phyloP scores from a whole-genome alignment of 2,888 invertebrate genomes.

The Anorthoa munda region DNA sequence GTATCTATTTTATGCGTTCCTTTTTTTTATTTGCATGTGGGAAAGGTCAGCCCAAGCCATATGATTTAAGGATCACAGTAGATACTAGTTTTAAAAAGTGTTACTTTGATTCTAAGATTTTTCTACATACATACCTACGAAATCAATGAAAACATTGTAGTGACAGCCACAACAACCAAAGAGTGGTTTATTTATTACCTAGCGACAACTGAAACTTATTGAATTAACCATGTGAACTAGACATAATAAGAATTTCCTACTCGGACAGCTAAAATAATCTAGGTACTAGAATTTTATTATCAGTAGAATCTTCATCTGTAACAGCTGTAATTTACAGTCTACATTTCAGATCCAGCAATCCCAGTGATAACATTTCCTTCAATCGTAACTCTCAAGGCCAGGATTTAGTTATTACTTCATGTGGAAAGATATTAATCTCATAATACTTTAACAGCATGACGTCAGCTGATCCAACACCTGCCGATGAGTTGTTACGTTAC shows the following conservation, averaged over 20 bases:
- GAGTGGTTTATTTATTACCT: neutral
- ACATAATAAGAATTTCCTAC: neutral
- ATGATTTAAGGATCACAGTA: neutral
- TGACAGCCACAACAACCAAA: neutral
- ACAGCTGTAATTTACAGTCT: slow-evolving; percentile 35
- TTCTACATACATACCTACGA: too few relatives aligned
- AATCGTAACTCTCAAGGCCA: slow-evolving; percentile 26
- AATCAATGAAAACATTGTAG: too few relatives aligned
- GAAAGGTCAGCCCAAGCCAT: neutral
- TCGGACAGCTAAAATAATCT: too few relatives aligned
- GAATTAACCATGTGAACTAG: neutral
- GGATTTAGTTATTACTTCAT: slow-evolving; percentile 42
- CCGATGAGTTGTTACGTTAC: slow-evolving; percentile 47
- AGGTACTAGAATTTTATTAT: neutral
- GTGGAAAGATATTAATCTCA: slow-evolving; percentile 57
- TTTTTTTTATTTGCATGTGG: neutral
- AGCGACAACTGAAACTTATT: neutral
- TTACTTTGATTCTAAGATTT: too few relatives aligned
- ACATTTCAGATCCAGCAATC: slow-evolving; percentile 15
- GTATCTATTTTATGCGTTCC: neutral
- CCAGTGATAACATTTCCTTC: slow-evolving; percentile 9
- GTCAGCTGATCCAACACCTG: slow-evolving; percentile 37
- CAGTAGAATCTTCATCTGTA: neutral
- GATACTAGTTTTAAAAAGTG: neutral
- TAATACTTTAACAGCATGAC: slow-evolving; percentile 53